phyloP scores from a whole-genome alignment of 2,888 invertebrate genomes.

The Andrena bucephala region DNA sequence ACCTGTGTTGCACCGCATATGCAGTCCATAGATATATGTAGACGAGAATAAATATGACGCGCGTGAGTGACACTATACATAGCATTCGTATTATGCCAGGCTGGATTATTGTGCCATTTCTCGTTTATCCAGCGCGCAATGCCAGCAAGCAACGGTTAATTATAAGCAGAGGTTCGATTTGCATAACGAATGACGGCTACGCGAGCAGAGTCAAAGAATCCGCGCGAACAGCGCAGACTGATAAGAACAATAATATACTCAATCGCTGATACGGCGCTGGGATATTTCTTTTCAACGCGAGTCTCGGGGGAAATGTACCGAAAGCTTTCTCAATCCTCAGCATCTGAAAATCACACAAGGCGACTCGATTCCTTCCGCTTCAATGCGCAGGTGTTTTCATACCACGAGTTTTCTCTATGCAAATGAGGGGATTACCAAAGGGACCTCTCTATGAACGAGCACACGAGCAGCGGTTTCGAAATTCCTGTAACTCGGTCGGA shows the following conservation, averaged over 20 bases:
- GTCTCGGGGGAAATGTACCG: too few relatives aligned
- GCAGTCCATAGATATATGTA: not conserved
- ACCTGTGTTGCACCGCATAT: not conserved
- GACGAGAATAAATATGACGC: conserved; percentile 66
- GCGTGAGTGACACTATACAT: conserved; percentile 40
- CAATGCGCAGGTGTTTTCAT: too few relatives aligned
- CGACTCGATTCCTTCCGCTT: too few relatives aligned
- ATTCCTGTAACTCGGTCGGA: too few relatives aligned
- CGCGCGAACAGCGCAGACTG: not conserved
- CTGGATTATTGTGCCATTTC: conserved; percentile 40
- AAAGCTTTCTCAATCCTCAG: too few relatives aligned
- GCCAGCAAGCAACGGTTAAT: conserved; percentile 26
- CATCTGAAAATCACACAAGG: too few relatives aligned
- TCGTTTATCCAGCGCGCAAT: conserved; percentile 35
- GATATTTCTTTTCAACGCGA: not conserved
- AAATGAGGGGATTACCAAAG: too few relatives aligned
- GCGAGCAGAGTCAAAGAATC: not conserved
- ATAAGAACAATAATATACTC: conserved; percentile 2
- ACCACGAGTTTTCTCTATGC: too few relatives aligned
- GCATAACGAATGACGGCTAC: not conserved
- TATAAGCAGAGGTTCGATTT: conserved; percentile 42
- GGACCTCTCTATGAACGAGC: too few relatives aligned
- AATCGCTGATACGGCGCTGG: not conserved
- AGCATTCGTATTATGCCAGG: conserved; percentile 19
- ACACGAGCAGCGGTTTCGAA: too few relatives aligned